Evolutionary conservation across 2,888 invertebrate species (phyloP), one percentile per base, ranked within the genome.

Genomic region (Tupiocoris notatus): DNA sequence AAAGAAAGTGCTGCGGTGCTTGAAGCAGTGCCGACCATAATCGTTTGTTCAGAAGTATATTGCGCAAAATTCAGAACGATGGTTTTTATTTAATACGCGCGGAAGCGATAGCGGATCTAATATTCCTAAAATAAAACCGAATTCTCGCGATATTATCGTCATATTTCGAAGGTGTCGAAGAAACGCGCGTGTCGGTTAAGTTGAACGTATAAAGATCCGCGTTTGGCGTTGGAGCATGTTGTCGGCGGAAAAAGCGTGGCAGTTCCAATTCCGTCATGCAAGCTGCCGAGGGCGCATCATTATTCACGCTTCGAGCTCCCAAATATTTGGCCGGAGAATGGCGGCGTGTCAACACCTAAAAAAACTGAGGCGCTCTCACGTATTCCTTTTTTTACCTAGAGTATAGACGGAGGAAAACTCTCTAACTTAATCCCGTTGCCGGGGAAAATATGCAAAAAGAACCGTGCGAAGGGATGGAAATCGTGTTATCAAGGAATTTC

Each of bases 261-360:
- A 39, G 17, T 67, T 67, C 67, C 67, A 16, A 67, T 67, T 57
- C 56, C 57, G 21, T 54, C 57, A 57, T 56, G 16, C 56, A 67
- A 12, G 39, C 39, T 39, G 39, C 39, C 39, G 39, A 39, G 39
- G 39, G 56, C 67, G 67, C 67, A 67, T 67, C 67, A 67, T 67
- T 67, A 67, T 67, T 67, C 67, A 57, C 67, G 67, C 56, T 67
- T 57, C 67, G 54, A 56, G 54, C 56, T 56, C 56, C 54, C 67
- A 67, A 67, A 67, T 67, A 67, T 67, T 67, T 67, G 67, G 67
- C 57, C n/a, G 16, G 67, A 39, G 18, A 67, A 57, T 23, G 56
- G 56, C 67, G 67, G 56, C 67, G 67, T 67, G 67, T 67, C 67
- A 67, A 67, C 67, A 67, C 56, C n/a, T n/a, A 22, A 67, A 56